phyloP scores from a whole-genome alignment of 2,113 vertebrate genomes.

The Mandrillus leucophaeus region DNA sequence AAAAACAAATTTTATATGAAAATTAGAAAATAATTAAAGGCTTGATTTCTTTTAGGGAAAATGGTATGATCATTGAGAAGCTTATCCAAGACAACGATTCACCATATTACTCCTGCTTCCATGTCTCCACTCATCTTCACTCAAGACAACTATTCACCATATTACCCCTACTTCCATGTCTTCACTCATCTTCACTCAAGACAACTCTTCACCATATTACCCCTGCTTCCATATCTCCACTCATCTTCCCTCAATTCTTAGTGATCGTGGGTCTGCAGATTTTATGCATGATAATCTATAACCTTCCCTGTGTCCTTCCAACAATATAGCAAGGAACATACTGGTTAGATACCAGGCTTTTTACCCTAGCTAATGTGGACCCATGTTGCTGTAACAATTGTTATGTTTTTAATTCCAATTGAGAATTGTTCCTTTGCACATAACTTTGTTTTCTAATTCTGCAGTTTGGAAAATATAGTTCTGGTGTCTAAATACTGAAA shows the following conservation, averaged over 20 bases:
- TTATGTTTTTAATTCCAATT: background rate
- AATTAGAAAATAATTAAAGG: background rate
- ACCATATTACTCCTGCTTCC: background rate
- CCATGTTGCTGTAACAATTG: background rate
- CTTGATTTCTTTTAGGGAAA: background rate
- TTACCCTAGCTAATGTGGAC: background rate
- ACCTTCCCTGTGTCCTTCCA: background rate
- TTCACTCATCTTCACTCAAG: background rate
- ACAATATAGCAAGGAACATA: background rate
- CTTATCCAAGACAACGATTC: background rate
- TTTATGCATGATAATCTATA: background rate
- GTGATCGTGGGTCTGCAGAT: background rate
- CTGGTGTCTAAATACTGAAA: background rate
- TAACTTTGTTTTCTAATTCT: background rate
- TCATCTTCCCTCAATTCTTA: background rate
- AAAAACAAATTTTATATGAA: background rate
- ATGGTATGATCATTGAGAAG: background rate
- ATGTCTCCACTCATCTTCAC: background rate
- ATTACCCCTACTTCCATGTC: background rate
- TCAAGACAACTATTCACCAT: background rate
- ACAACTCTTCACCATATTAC: background rate
- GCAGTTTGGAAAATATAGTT: background rate
- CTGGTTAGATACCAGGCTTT: background rate
- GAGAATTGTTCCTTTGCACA: background rate
- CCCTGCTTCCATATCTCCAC: background rate